phyloP scores from a whole-genome alignment of 1,140 invertebrate species.

The Drosophila melanica region DNA sequence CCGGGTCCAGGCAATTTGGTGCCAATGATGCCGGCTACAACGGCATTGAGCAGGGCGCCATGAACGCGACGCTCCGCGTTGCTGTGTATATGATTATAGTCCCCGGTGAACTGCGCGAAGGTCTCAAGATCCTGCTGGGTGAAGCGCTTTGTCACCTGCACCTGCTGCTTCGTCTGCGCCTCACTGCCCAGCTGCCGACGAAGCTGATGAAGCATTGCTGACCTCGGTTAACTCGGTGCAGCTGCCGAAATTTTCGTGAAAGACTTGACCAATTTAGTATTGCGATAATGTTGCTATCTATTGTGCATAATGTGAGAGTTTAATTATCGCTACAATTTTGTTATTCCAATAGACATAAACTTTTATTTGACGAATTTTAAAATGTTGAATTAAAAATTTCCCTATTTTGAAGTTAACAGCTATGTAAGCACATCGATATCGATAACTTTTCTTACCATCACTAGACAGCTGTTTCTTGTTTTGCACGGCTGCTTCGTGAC shows the following conservation, averaged over 20 bases:
- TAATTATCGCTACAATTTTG: constrained; percentile 61
- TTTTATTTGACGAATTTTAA: constrained; percentile 63
- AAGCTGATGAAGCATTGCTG: constrained; percentile 45
- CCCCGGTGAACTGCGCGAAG: constrained; percentile 90
- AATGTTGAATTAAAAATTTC: neutral
- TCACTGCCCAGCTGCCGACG: constrained; percentile 54
- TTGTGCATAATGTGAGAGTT: constrained; percentile 40
- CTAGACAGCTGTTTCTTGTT: constrained; percentile 48
- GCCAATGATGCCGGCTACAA: constrained; percentile 92
- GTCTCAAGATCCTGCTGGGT: constrained; percentile 88
- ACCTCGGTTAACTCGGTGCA: constrained; percentile 50
- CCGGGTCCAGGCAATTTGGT: constrained; percentile 92
- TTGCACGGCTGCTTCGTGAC: constrained; percentile 46
- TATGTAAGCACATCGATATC: constrained; percentile 1
- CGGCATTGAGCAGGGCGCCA: constrained; percentile 91
- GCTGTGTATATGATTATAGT: constrained; percentile 91
- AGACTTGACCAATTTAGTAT: constrained; percentile 76
- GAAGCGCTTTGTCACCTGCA: constrained; percentile 87
- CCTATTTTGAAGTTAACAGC: constrained; percentile 2
- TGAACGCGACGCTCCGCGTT: constrained; percentile 88
- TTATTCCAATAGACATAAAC: constrained; percentile 65
- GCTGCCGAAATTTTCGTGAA: constrained; percentile 64
- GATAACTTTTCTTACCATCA: neutral
- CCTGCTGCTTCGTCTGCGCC: constrained; percentile 84
- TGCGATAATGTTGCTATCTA: constrained; percentile 25